Percentiles rank a stretch among this genome's conserved stretches.
Evolutionary conservation across 2,888 invertebrate genomes (phyloP).

Genomic region (Thereva unica): DNA sequence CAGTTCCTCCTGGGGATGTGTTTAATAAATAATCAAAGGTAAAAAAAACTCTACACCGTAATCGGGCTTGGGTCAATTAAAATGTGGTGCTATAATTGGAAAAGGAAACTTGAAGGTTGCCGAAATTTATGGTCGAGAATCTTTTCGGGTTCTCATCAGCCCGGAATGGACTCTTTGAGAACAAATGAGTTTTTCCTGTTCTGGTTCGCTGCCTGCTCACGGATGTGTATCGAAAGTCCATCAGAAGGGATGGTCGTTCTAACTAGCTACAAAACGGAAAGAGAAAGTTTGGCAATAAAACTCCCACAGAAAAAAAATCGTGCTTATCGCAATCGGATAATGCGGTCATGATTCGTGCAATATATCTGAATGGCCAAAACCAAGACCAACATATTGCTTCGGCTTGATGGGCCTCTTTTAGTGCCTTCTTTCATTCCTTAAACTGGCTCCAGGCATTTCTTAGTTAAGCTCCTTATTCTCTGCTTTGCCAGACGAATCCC

Average conservation of each 20-base stretch:
- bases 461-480: no score
- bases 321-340: no score
- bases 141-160: not conserved
- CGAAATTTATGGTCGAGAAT: constrained; percentile 15
- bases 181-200: constrained; percentile 9
- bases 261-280: not conserved
- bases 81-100: no score
- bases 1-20: no score
- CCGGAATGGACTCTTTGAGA: constrained; percentile 11
- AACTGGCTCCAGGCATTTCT: no score
- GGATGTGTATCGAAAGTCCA: constrained; percentile 2
- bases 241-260: constrained; percentile 2
- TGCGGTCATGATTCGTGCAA: constrained; percentile 1
- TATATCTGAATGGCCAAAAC: not conserved
- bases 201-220: constrained; percentile 8
- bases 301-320: not conserved
- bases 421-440: no score
- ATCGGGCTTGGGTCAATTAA: no score
- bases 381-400: no score
- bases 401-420: no score
- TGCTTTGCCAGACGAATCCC: no score
- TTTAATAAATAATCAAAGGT: no score
- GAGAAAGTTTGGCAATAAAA: constrained; percentile 17
- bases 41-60: no score
- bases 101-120: not conserved